Conservation (phyloP, 2,888 invertebrate species). For the Didymodactylos carnosus region DNA sequence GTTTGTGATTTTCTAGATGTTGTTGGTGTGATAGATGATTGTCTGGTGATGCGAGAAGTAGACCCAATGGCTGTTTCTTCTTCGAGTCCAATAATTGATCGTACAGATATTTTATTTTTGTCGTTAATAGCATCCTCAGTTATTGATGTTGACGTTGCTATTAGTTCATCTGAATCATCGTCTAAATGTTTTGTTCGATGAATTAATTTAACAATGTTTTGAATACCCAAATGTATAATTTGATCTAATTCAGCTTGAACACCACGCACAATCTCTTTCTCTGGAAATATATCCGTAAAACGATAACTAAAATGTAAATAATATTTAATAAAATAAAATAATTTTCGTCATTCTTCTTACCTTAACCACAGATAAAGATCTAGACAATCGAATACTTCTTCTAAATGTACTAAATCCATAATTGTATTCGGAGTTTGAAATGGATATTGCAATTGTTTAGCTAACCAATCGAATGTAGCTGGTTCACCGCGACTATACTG, state of each 20-base stretch:
- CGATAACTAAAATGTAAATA: no score
- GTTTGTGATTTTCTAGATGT: no score
- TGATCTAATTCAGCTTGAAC: slow-evolving; percentile 68
- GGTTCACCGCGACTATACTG: slow-evolving; percentile 73
- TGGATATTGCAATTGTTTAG: slow-evolving; percentile 66
- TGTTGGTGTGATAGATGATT: no score
- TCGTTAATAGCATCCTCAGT: no score
- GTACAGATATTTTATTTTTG: no score
- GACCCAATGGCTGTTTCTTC: no score
- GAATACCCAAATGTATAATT: slow-evolving; percentile 68
- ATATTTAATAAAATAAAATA: no score
- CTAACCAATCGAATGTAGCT: slow-evolving; percentile 66
- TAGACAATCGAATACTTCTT: slow-evolving; percentile 77
- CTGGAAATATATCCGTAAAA: slow-evolving; percentile 71
- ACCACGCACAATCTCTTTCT: slow-evolving; percentile 52
- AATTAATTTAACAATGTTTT: slow-evolving; percentile 42
- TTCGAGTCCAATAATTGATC: no score
- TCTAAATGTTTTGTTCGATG: background rate
- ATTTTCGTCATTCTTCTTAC: background rate
- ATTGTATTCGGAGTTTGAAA: slow-evolving; percentile 61
- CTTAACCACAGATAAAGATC: slow-evolving; percentile 81
- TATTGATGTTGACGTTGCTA: no score
- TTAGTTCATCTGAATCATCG: slow-evolving; percentile 33
- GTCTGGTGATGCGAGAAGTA: no score
- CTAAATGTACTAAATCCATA: slow-evolving; percentile 66